phyloP scores from a whole-genome alignment of 2,888 invertebrate genomes.

The Netelia melanura region DNA sequence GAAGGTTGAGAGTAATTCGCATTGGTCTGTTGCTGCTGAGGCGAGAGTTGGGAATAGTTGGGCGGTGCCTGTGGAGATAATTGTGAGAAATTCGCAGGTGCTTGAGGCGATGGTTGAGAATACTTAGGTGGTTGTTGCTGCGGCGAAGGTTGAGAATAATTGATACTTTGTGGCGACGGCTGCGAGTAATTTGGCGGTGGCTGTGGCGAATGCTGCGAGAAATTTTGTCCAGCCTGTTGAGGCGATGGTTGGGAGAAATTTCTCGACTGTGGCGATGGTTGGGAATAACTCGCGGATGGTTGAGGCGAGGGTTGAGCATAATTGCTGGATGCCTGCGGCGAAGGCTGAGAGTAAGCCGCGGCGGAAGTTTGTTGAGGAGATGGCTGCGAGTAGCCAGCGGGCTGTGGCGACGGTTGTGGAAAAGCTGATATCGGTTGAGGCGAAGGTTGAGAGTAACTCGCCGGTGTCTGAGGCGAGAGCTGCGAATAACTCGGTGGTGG shows the following conservation, averaged over 20 bases:
- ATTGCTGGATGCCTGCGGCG: conserved; percentile 72
- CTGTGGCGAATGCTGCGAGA: conserved; percentile 82
- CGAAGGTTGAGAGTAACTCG: conserved; percentile 77
- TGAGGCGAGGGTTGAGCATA: conserved; percentile 75
- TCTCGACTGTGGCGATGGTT: conserved; percentile 71
- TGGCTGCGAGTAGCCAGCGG: conserved; percentile 72
- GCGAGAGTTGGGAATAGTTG: conserved; percentile 85
- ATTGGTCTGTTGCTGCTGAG: conserved; percentile 85
- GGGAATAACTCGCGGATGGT: conserved; percentile 73
- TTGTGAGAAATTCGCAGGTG: conserved; percentile 80
- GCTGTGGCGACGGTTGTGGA: conserved; percentile 73
- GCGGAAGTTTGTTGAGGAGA: conserved; percentile 72
- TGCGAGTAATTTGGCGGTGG: conserved; percentile 85
- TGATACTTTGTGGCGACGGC: conserved; percentile 74
- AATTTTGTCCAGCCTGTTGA: conserved; percentile 72
- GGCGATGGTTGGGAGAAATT: conserved; percentile 77
- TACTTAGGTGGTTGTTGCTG: conserved; percentile 84
- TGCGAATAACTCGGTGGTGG: conserved; percentile 77
- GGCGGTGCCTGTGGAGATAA: conserved; percentile 73
- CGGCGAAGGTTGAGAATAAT: conserved; percentile 76
- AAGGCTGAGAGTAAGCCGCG: conserved; percentile 73
- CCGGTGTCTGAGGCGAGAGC: conserved; percentile 82
- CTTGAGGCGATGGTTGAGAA: conserved; percentile 75
- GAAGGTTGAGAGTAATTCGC: conserved; percentile 75
- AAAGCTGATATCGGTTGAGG: conserved; percentile 70